Evolutionary conservation across 2,797 vertebrate species (phyloP).

Genomic region (Phrynocephalus guinanensis): DNA sequence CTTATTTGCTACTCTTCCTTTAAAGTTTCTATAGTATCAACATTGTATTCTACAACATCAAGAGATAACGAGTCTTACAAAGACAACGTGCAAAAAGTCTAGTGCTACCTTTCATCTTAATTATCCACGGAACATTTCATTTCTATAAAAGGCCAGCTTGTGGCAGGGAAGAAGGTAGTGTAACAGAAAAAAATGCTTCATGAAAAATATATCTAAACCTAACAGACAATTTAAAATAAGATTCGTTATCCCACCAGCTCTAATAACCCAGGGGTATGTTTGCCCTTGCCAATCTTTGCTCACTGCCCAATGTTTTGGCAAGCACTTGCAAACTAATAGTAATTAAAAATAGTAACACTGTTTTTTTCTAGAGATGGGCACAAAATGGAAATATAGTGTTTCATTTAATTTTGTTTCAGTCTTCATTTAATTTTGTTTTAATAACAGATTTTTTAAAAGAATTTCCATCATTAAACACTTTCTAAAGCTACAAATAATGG

Average conservation of each 20-base stretch:
- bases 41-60: background rate
- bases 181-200: background rate
- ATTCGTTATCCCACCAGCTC: background rate
- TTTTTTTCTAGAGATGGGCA: too few relatives aligned
- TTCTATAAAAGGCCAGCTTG: background rate
- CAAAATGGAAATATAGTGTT: too few relatives aligned
- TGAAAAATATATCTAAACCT: background rate
- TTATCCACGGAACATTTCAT: accelerated
- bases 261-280: conserved; percentile 1
- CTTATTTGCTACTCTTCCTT: background rate
- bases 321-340: too few relatives aligned
- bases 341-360: too few relatives aligned
- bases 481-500: too few relatives aligned
- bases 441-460: too few relatives aligned
- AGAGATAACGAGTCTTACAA: background rate
- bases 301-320: background rate
- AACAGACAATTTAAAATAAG: too few relatives aligned
- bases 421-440: too few relatives aligned
- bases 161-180: background rate
- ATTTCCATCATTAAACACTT: too few relatives aligned
- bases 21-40: background rate
- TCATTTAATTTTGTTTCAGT: too few relatives aligned
- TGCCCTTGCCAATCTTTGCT: background rate
- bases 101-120: background rate
- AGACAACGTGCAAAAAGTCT: background rate